A percentile compares a stretch with the other conserved stretches of the same genome.
Evolutionary conservation across 2,888 invertebrate genomes (phyloP).

Genomic region (Heliconius ethilla): DNA sequence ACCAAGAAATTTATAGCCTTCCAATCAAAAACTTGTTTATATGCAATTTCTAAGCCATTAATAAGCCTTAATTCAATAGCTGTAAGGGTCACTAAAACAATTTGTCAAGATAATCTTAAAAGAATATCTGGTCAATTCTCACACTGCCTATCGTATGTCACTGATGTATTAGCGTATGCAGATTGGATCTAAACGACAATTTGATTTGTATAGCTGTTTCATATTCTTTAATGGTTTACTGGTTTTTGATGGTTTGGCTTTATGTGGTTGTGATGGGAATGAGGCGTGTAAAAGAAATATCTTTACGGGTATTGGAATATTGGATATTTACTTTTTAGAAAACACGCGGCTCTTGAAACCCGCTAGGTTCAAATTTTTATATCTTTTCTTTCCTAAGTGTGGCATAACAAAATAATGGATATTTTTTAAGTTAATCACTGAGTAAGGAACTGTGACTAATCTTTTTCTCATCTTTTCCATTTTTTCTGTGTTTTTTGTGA

Average conservation of each 20-base stretch:
- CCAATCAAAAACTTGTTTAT: constrained; percentile 57
- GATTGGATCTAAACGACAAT: constrained; percentile 42
- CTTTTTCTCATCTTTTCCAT: background rate
- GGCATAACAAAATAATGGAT: too few relatives aligned
- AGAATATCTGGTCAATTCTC: constrained; percentile 37
- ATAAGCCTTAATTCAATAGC: constrained; percentile 32
- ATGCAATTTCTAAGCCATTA: constrained; percentile 51
- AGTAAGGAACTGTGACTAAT: background rate
- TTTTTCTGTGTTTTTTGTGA: background rate
- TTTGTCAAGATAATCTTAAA: constrained; percentile 38
- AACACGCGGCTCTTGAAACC: too few relatives aligned
- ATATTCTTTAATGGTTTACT: constrained; percentile 27
- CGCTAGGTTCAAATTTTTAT: too few relatives aligned
- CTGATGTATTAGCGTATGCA: constrained; percentile 39
- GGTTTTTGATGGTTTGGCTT: background rate
- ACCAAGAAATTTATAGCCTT: constrained; percentile 62
- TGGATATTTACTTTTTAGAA: background rate
- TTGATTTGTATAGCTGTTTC: constrained; percentile 33
- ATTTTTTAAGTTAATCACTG: too few relatives aligned
- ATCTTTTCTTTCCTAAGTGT: too few relatives aligned
- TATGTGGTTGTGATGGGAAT: background rate
- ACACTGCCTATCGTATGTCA: constrained; percentile 34
- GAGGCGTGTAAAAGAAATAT: constrained; percentile 1
- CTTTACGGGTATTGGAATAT: background rate
- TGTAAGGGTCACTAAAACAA: constrained; percentile 27